These are phyloP conservation scores for Aphelinus atriplicis DNA, from an alignment of 1,140 invertebrate species.

Conservation along the genomic window DNA sequence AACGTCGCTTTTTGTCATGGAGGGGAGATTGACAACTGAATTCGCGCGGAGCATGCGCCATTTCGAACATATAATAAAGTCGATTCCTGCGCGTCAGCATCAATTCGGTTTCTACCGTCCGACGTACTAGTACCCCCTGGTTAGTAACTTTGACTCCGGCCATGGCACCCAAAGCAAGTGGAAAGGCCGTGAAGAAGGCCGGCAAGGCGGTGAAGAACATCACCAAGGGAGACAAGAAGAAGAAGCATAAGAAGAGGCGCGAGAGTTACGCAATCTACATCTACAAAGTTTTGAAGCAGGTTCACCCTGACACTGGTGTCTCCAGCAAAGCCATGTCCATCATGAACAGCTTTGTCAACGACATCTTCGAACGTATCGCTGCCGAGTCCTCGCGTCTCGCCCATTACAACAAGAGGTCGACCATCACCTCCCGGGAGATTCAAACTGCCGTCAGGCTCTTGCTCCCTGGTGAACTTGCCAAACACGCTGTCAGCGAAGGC, in stretches of 20 bases:
- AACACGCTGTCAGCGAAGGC: constrained; percentile 70
- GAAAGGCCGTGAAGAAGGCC: constrained; percentile 67
- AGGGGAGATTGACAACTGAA: no score
- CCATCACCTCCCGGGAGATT: constrained; percentile 62
- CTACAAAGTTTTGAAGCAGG: constrained; percentile 79
- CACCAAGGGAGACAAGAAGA: constrained; percentile 68
- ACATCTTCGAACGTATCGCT: constrained; percentile 72
- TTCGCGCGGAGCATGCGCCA: no score
- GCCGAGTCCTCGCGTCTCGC: constrained; percentile 67
- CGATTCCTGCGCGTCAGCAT: no score
- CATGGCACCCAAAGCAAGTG: constrained; percentile 66
- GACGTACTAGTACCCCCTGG: no score
- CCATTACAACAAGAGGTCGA: constrained; percentile 69
- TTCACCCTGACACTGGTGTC: constrained; percentile 71
- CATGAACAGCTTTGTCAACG: constrained; percentile 74
- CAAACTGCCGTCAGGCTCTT: constrained; percentile 62
- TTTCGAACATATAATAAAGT: no score
- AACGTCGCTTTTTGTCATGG: no score
- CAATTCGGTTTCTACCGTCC: no score
- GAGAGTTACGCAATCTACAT: constrained; percentile 78
- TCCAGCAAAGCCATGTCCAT: constrained; percentile 72
- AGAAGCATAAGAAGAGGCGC: constrained; percentile 72
- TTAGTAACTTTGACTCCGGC: no score
- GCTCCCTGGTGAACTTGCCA: constrained; percentile 61
- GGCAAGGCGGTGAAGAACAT: constrained; percentile 70